phyloP scores from a whole-genome alignment of 2,888 invertebrate genomes.

The Tenthredo scrophulariae region DNA sequence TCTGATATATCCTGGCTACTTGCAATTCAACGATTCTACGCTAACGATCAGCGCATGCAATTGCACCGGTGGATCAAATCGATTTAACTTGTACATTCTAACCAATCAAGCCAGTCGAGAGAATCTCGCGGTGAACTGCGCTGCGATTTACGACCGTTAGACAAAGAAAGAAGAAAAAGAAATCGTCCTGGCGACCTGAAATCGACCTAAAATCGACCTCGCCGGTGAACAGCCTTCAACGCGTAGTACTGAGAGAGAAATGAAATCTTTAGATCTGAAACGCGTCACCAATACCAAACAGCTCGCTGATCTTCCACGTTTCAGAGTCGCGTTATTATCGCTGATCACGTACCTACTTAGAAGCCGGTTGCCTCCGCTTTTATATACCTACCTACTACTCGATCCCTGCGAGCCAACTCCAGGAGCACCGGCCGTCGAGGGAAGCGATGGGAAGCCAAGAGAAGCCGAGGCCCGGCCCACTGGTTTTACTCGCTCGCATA shows the following conservation, averaged over 20 bases:
- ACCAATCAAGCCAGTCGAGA: constrained; percentile 31
- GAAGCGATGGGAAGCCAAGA: constrained; percentile 42
- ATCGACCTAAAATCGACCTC: constrained; percentile 46
- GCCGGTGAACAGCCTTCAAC: constrained; percentile 39
- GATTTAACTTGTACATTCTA: constrained; percentile 49
- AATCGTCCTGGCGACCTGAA: constrained; percentile 25
- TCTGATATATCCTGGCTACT: constrained; percentile 30
- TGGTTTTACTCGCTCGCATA: constrained; percentile 54
- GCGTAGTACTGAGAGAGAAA: constrained; percentile 45
- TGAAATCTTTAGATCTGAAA: constrained; percentile 49
- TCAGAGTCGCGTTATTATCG: constrained; percentile 73
- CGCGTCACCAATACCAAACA: constrained; percentile 53
- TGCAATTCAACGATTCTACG: constrained; percentile 48
- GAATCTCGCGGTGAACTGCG: constrained; percentile 1
- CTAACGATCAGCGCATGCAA: constrained; percentile 49
- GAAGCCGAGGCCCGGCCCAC: constrained; percentile 41
- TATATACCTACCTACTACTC: constrained; percentile 57
- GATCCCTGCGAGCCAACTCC: constrained; percentile 41
- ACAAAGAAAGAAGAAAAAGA: constrained; percentile 35
- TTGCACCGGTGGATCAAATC: constrained; percentile 47
- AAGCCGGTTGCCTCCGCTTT: constrained; percentile 71
- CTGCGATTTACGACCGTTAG: constrained; percentile 43
- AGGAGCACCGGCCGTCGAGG: constrained; percentile 51
- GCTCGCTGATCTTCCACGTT: constrained; percentile 49
- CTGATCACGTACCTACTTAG: constrained; percentile 78